These are phyloP conservation scores for Mungos mungo DNA, from an alignment of 2,113 vertebrate species.

Conservation along the genomic window DNA sequence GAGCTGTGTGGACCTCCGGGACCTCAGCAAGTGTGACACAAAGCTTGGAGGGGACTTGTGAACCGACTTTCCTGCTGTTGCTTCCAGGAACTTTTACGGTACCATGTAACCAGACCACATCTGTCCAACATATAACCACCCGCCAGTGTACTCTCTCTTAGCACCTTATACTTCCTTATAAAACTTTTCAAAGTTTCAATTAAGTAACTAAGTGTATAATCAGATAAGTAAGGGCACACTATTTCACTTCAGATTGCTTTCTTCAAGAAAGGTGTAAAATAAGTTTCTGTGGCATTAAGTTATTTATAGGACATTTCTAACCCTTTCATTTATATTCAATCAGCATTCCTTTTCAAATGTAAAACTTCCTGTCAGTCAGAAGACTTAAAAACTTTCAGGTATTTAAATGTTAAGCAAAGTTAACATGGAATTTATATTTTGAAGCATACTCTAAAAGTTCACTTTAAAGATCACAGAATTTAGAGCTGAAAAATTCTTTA, in stretches of 20 bases:
- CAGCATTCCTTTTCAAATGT: background rate
- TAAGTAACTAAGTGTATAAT: background rate
- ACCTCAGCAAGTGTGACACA: background rate
- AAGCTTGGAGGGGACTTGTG: background rate
- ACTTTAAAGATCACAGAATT: slow-evolving; percentile 12
- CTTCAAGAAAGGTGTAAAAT: background rate
- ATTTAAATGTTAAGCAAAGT: background rate
- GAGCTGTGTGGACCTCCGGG: background rate
- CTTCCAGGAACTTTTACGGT: background rate
- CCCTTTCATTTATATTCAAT: background rate
- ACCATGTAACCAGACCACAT: background rate
- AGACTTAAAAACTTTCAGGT: background rate
- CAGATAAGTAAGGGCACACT: background rate
- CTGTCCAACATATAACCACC: background rate
- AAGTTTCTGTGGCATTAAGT: background rate
- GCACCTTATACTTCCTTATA: background rate
- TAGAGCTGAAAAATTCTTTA: background rate
- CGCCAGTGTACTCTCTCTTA: background rate
- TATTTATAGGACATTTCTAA: background rate
- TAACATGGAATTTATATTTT: background rate
- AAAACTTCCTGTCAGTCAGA: background rate
- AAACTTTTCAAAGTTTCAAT: background rate
- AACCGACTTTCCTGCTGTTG: background rate
- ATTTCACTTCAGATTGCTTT: background rate
- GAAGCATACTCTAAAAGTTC: background rate